Evolutionary conservation across 2,888 invertebrate genomes (phyloP).

Genomic region (Lagria hirta): DNA sequence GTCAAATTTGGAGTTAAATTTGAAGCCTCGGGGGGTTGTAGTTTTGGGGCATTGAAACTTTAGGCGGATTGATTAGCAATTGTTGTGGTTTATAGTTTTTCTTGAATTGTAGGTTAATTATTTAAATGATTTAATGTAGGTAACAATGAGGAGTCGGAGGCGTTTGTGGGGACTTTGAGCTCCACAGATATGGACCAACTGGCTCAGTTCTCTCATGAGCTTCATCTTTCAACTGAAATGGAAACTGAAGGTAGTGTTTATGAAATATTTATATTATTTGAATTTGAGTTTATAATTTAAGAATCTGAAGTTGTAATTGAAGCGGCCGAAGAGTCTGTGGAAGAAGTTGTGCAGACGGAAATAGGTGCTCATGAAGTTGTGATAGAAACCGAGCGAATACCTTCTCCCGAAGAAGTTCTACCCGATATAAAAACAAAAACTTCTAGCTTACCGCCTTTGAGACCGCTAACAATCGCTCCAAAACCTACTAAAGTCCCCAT

Average conservation of each 20-base stretch:
- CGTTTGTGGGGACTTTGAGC: slow-evolving; percentile 41
- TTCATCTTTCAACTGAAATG: slow-evolving; percentile 44
- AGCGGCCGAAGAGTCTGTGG: slow-evolving; percentile 35
- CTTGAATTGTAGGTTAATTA: not conserved
- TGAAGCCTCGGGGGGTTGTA: too few species aligned
- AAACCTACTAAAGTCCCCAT: slow-evolving; percentile 48
- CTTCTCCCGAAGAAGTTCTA: slow-evolving; percentile 43
- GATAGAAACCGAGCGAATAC: slow-evolving; percentile 44
- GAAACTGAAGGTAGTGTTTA: slow-evolving; percentile 46
- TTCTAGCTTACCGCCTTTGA: slow-evolving; percentile 43
- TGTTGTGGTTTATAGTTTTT: slow-evolving; percentile 4
- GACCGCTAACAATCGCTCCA: slow-evolving; percentile 47
- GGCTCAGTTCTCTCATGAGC: slow-evolving; percentile 46
- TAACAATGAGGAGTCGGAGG: slow-evolving; percentile 40
- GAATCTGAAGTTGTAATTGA: slow-evolving; percentile 39
- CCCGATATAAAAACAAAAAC: slow-evolving; percentile 40
- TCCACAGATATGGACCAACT: slow-evolving; percentile 45
- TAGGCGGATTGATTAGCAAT: too few species aligned
- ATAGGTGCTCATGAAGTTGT: slow-evolving; percentile 47
- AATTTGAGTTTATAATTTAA: slow-evolving; percentile 19
- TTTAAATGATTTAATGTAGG: slow-evolving; percentile 35
- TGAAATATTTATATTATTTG: too few species aligned
- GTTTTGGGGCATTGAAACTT: too few species aligned
- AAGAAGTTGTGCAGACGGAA: slow-evolving; percentile 45
- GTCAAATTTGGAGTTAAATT: slow-evolving; percentile 8